Evolutionary conservation across 2,797 vertebrate genomes (phyloP), one percentile per base, ranked within the genome.

Genomic region (Sus cebifrons): DNA sequence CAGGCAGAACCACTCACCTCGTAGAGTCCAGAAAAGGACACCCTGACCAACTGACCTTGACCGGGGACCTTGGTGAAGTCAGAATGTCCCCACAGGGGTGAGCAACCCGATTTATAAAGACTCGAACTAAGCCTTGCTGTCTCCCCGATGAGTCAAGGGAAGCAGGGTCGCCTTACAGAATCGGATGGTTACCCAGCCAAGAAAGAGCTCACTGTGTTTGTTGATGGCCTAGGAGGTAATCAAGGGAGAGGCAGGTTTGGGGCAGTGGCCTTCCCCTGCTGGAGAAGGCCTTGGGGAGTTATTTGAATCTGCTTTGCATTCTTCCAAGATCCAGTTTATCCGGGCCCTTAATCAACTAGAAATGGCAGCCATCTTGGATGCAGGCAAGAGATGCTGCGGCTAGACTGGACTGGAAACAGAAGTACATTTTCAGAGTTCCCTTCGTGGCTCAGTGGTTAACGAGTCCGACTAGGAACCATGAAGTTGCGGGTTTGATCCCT

Each of bases 261-360:
- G 60, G 71, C 56, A 2, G 17, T 65, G 40, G 6, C 65, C n/a
- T 4, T n/a, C 27, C 40, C 36, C 14, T 0, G 0, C 1, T 18
- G 13, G 18, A 62, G 79, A 64, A 64, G 62, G 17, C 32, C 73
- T 93, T 64, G 36, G 25, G 67, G 84, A 56, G 23, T 79, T n/a
- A 27, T 52, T 68, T 52, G 18, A 67, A 54, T 88, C 44, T 82
- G 64, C 68, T 96, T 86, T 54, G 83, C 62, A 67, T 95, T 92
- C 94, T 96, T 68, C 67, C 23, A 84, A 92, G 93, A 58, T 54
- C 68, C 27, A 25, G 75, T 96, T 74, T 60, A 67, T 73, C 32
- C 20, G 17, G 67, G 23, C 18, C 15, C 14, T 96, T 96, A 60
- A 64, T 58, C 77, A 56, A 32, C 32, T 49, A 36, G 85, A 84